Base-by-base conservation (phyloP, 2,113 vertebrate genomes). In the Dromiciops gliroides region DNA sequence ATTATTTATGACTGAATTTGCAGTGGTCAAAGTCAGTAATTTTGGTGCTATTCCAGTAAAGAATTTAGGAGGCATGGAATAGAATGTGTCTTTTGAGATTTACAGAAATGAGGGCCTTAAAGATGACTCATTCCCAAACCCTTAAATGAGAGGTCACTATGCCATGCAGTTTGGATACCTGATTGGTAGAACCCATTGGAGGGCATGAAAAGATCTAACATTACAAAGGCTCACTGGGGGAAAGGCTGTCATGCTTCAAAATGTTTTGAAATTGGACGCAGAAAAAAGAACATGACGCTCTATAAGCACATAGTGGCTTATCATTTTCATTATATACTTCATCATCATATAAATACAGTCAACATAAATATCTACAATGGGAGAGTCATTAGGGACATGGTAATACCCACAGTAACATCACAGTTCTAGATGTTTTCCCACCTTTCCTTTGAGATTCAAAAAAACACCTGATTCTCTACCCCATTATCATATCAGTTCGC, bases 331-430 rank as follows among this genome's bases (percentile, higher is more conserved):
- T 56, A 60, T 67, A 96, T 75, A 37, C 25, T 89, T 90, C 94
- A 94, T 90, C 91, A 47, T 89, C 96, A 92, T 96, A 95, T 97
- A 95, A 96, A 92, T 94, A 92, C 91, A 96, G n/a, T 92, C 96
- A 94, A 94, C 91, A 51, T 83, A 83, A 83, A 44, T 83, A 83
- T 95, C 53, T 91, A 75, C 53, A 53, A 28, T 2, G 56, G 83
- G 67, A 89, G 89, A 94, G 49, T 83, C 67, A 23, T 83, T 44
- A 44, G 67, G 7, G 67, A 22, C n/a, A 83, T 83, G 67, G 67
- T 83, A 83, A 44, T 23, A 44, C n/a, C 19, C n/a, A 44, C 6
- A 75, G 60, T 3, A 75, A n/a, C 60, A 19, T n/a, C 14, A 75
- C 12, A 44, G 3, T 94, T 92, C 94, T 96, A 97, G 95, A 67